These are phyloP conservation scores for Poecilia wingei DNA, from an alignment of 2,797 vertebrate species.

Conservation along the genomic window DNA sequence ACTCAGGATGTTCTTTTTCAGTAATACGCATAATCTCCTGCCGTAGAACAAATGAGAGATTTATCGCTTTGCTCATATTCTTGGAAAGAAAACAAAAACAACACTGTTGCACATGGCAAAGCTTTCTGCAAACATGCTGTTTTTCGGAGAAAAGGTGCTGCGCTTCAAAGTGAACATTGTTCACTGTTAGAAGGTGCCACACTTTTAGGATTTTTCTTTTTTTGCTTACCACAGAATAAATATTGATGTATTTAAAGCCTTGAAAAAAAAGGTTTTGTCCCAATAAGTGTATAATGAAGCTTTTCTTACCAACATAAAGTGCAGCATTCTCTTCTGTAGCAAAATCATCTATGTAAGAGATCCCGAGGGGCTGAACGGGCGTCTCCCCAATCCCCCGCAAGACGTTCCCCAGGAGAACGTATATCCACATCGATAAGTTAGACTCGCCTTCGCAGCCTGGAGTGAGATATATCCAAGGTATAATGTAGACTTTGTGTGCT, in stretches of 20 bases:
- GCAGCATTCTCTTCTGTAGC: slow-evolving; percentile 80
- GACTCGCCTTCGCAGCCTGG: slow-evolving; percentile 75
- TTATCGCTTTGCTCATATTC: slow-evolving; percentile 12
- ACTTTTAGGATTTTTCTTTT: background rate
- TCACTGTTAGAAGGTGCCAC: background rate
- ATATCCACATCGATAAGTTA: slow-evolving; percentile 80
- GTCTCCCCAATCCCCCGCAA: slow-evolving; percentile 81
- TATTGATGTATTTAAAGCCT: background rate
- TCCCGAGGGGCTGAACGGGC: slow-evolving; percentile 78
- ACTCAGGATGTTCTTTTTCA: slow-evolving; percentile 11
- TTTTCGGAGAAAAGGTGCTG: background rate
- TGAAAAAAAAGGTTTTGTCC: background rate
- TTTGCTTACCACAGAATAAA: background rate
- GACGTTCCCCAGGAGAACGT: slow-evolving; percentile 80
- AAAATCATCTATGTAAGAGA: slow-evolving; percentile 83
- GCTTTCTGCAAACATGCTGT: slow-evolving; percentile 15
- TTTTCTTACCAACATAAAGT: slow-evolving; percentile 79
- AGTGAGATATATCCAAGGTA: background rate
- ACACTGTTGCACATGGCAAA: slow-evolving; percentile 2
- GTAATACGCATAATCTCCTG: slow-evolving; percentile 18
- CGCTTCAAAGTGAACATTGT: background rate
- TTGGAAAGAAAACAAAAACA: slow-evolving; percentile 9
- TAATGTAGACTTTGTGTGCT: background rate
- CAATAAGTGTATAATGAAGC: background rate
- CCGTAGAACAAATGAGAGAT: slow-evolving; percentile 10